phyloP scores from a whole-genome alignment of 2,113 vertebrate genomes.

The Mesoclemmys tuberculata region DNA sequence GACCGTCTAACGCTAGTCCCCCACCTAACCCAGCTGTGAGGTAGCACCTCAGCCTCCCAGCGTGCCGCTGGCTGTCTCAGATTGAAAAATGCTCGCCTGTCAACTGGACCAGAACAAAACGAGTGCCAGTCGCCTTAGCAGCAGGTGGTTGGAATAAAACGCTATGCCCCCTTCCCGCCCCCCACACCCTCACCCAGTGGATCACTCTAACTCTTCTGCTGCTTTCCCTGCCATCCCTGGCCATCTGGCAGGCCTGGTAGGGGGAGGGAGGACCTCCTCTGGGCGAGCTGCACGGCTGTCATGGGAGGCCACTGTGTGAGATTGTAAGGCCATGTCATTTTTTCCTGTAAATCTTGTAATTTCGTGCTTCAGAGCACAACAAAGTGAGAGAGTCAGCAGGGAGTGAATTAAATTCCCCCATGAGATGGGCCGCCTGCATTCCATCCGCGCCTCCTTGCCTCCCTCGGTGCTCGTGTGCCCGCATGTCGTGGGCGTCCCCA shows the following conservation, averaged over 20 bases:
- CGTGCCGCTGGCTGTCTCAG: not conserved
- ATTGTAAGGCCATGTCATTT: constrained; percentile 41
- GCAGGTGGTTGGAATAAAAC: not conserved
- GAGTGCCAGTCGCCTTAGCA: not conserved
- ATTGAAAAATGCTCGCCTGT: not conserved
- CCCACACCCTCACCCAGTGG: not conserved
- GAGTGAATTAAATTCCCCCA: constrained; percentile 75
- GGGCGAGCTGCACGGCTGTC: not conserved
- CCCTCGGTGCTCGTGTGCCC: not conserved
- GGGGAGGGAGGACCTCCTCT: not conserved
- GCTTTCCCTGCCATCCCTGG: not conserved
- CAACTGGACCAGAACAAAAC: not conserved
- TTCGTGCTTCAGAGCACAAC: constrained; percentile 80
- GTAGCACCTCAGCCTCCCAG: not conserved
- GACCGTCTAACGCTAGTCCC: not conserved
- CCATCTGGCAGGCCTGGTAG: not conserved
- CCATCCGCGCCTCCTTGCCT: not conserved
- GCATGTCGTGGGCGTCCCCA: not conserved
- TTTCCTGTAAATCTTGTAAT: constrained; percentile 75
- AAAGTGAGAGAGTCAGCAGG: constrained; percentile 71
- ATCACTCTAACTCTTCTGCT: not conserved
- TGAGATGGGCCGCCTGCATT: constrained; percentile 32
- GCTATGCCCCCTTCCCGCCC: not conserved
- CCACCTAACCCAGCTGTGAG: not conserved
- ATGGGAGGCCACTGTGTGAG: constrained; percentile 1